Base-by-base conservation (phyloP, 2,797 vertebrate genomes). In the Mionectes olivaceus region DNA sequence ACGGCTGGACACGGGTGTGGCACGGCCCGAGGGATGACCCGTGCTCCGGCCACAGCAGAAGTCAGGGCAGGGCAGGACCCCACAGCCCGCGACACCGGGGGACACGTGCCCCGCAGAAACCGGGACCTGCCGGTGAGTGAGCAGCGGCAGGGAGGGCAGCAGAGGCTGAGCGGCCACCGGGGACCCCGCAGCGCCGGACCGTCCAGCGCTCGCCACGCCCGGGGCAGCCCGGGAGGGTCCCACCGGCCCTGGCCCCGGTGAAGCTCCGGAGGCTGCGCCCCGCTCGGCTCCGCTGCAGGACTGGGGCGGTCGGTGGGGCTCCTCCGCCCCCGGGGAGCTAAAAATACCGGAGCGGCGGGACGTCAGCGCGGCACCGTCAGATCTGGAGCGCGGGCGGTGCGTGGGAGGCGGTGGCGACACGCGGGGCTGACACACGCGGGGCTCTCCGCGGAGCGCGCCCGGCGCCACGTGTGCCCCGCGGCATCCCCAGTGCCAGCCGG, bases 311-410 rank as follows among this genome's bases (percentile, higher is more conserved):
- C 7, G 21, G 78, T 33, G 74, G 70, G 33, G 74, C 63, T 89
- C 64, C 37, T 43, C 87, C 75, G 4, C 92, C 90, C 90, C 71
- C 73, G 2, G 81, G 59, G 68, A 83, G 73, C 93, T 95, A 94
- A 94, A 95, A 96, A 96, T 95, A 95, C 44, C 44, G 0, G 47
- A 49, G 84, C 50, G 3, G 13, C 59, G 33, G 90, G 73, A 94
- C 90, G 87, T 95, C 93, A 89, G 85, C 24, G 1, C 61, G 28
- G 71, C 88, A 79, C 73, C 71, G 52, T 19, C 94, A 75, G 87
- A 95, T 91, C 82, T 86, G 93, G 69, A 64, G 86, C 32, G 79
- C 28, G 70, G 93, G 93, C 19, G 89, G 77, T 83, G 93, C 80
- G 93, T 28, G 89, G 95, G 95, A 74, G 89, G 93, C 30, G 23